These are phyloP conservation scores for Coilia nasus DNA, from an alignment of 2,797 vertebrate species.

Conservation along the genomic window DNA sequence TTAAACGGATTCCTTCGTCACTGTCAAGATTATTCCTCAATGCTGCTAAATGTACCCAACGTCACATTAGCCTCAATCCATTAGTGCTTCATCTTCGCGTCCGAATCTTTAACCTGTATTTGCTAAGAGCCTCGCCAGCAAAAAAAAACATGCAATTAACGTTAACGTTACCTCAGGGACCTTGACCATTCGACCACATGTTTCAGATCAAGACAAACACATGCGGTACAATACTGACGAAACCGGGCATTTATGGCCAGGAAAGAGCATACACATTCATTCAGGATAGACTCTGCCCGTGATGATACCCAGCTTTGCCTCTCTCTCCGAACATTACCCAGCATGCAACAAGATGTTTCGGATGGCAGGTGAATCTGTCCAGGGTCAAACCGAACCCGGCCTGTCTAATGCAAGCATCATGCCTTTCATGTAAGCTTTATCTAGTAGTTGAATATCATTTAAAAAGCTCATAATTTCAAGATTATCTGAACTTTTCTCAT, in stretches of 20 bases:
- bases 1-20: conserved; percentile 7
- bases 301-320: not conserved
- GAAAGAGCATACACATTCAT: not conserved
- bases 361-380: conserved; percentile 16
- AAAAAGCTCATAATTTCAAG: no score
- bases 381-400: not conserved
- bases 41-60: not conserved
- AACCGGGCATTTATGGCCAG: not conserved
- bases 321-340: conserved; percentile 61
- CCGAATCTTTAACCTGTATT: conserved; percentile 31
- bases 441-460: no score
- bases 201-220: conserved; percentile 37
- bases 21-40: not conserved
- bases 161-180: conserved; percentile 56
- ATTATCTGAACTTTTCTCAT: no score
- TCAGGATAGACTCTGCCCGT: conserved; percentile 56
- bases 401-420: not conserved
- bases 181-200: conserved; percentile 59
- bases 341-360: conserved; percentile 63
- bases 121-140: conserved; percentile 63
- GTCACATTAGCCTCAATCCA: conserved; percentile 11
- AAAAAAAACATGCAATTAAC: conserved; percentile 30
- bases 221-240: not conserved
- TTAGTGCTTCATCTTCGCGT: not conserved
- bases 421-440: not conserved